Percentiles rank a stretch among this genome's conserved stretches.
These are phyloP conservation scores for Cepphus grylle DNA, from an alignment of 2,113 vertebrate species.

Conservation along the genomic window DNA sequence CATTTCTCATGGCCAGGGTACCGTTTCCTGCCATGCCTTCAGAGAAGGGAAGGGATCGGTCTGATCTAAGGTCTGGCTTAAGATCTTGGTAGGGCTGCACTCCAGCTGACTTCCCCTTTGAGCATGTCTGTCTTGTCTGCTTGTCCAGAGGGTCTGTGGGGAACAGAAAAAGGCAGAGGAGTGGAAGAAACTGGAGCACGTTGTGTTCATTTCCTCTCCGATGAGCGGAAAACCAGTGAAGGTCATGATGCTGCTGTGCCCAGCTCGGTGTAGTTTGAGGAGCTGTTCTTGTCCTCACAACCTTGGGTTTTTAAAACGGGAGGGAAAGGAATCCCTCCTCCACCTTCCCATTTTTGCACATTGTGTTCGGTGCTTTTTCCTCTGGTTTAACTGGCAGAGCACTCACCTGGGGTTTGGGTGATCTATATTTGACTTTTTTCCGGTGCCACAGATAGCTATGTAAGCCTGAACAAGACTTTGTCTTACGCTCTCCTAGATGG, in stretches of 20 bases:
- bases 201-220: background rate
- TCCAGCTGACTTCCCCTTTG: background rate
- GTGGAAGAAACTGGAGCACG: conserved; percentile 12
- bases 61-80: background rate
- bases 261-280: background rate
- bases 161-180: conserved; percentile 24
- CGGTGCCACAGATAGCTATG: background rate
- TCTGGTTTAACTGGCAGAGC: background rate
- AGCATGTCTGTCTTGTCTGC: background rate
- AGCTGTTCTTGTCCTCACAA: background rate
- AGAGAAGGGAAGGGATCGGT: background rate
- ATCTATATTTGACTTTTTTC: background rate
- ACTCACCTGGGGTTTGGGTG: background rate
- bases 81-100: background rate
- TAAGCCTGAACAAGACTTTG: background rate
- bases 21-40: background rate
- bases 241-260: background rate
- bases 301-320: background rate
- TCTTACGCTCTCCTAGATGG: background rate
- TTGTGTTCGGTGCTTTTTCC: background rate
- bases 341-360: background rate
- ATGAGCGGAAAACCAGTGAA: background rate
- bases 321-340: background rate
- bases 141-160: background rate
- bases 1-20: background rate